Evolutionary conservation across 2,797 vertebrate species (phyloP), one percentile per base, ranked within the genome.

Genomic region (Arrhamphus sclerolepis): DNA sequence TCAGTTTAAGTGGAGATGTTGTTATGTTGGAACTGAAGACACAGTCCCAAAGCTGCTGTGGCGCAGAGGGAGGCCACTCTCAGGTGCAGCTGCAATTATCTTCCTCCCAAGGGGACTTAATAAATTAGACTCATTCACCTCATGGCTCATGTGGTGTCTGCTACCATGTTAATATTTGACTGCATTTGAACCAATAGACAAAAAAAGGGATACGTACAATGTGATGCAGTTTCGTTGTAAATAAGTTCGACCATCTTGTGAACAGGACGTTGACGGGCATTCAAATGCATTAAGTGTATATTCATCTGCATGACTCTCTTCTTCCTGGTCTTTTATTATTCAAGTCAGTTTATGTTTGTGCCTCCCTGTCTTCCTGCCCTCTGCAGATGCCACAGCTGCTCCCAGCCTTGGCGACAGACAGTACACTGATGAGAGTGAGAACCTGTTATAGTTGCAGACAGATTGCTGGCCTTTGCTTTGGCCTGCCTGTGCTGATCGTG

Each of bases 321-420:
- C 21, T 49, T 55, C 9, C 7, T n/a, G 47, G 38, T 49, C 9
- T 62, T 5, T 53, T 6, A 56, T 41, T 18, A 17, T 51, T 60
- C 49, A 22, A 34, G 46, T 39, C 7, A 59, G 2, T 43, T 41
- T 66, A 56, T 69, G 47, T 66, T 28, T 58, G 49, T 38, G 41
- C 29, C 1, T 19, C 63, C 54, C 41, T 20, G 38, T 64, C 56
- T 43, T 6, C 14, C 31, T 67, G 22, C 49, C 66, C 56, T 74
- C 20, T 64, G 21, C 28, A 16, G 69, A 67, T 40, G 51, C 39
- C 62, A 61, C 78, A 81, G 74, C 78, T 82, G 77, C 76, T 84
- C 61, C 61, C 66, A 34, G 39, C 19, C 64, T 41, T 56, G 24
- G 38, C 16, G 4, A n/a, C 66, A 62, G 51, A 55, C 62, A 62